Conservation (phyloP, 2,113 vertebrate species). For the Scomber japonicus region DNA sequence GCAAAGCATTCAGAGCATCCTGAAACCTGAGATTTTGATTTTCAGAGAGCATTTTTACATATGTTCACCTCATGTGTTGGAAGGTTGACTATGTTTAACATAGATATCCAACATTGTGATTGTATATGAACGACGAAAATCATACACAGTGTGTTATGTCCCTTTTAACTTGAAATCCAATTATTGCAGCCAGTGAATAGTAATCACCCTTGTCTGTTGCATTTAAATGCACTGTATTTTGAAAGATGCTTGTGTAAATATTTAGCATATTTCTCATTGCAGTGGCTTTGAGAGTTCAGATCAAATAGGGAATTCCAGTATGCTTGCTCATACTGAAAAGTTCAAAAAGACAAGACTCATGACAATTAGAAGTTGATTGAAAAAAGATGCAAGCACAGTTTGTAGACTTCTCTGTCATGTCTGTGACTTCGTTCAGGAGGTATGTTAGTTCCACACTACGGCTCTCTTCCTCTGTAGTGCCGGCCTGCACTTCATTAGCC, state of each 20-base stretch:
- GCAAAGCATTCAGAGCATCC: too few species aligned
- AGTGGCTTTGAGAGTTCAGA: not conserved
- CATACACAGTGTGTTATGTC: too few species aligned
- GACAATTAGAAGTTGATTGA: too few species aligned
- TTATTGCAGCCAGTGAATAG: conserved; percentile 1
- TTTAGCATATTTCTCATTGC: conserved; percentile 1
- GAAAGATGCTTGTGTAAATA: conserved; percentile 6
- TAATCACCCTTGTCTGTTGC: not conserved
- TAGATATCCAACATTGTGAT: too few species aligned
- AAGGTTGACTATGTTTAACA: too few species aligned
- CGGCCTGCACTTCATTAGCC: conserved; percentile 84
- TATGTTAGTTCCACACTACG: conserved; percentile 40
- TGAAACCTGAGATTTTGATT: too few species aligned
- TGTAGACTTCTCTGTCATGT: conserved; percentile 13
- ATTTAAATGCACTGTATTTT: not conserved
- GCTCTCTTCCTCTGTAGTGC: conserved; percentile 36
- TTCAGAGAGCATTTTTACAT: too few species aligned
- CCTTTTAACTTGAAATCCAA: not conserved
- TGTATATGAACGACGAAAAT: too few species aligned
- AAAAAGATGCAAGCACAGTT: not conserved
- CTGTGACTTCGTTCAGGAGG: conserved; percentile 31
- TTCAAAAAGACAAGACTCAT: not conserved
- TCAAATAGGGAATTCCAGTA: conserved; percentile 23
- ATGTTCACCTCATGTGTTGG: too few species aligned
- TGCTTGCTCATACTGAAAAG: not conserved